These are phyloP conservation scores for Psittacula cyanocephala DNA, from an alignment of 2,113 vertebrate species.

Conservation along the genomic window DNA sequence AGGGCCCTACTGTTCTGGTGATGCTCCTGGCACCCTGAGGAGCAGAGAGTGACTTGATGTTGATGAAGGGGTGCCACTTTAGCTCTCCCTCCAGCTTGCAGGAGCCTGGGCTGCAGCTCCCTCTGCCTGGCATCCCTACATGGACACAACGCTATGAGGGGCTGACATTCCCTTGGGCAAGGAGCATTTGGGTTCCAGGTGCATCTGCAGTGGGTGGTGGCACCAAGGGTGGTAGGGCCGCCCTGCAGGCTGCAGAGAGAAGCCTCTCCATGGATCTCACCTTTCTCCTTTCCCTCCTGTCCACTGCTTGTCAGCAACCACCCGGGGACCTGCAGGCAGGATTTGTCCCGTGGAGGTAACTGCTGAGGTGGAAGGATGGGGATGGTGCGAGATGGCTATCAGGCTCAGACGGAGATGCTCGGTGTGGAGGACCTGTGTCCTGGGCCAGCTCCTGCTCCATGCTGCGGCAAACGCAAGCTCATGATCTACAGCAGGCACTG, in stretches of 20 bases:
- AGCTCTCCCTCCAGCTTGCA: neutral
- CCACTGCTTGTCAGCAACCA: neutral
- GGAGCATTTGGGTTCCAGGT: neutral
- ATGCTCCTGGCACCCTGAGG: neutral
- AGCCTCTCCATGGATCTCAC: neutral
- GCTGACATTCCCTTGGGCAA: neutral
- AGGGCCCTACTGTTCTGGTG: fast-evolving
- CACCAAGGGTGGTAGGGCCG: neutral
- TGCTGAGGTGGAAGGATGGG: neutral
- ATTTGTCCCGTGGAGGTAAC: neutral
- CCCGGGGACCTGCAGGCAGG: neutral
- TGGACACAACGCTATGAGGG: neutral
- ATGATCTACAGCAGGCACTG: fast-evolving
- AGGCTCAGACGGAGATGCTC: neutral
- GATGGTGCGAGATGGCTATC: neutral
- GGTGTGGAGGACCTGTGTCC: neutral
- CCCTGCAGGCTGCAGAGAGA: neutral
- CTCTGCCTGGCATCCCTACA: neutral
- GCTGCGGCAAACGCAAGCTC: neutral
- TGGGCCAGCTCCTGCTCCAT: neutral
- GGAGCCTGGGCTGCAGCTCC: neutral
- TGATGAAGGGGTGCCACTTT: neutral
- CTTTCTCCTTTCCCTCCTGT: neutral
- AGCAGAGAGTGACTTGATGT: neutral
- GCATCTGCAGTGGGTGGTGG: neutral